These are phyloP conservation scores for Panagrolaimus sp. DNA, from an alignment of 1,140 invertebrate genomes.

Conservation along the genomic window DNA sequence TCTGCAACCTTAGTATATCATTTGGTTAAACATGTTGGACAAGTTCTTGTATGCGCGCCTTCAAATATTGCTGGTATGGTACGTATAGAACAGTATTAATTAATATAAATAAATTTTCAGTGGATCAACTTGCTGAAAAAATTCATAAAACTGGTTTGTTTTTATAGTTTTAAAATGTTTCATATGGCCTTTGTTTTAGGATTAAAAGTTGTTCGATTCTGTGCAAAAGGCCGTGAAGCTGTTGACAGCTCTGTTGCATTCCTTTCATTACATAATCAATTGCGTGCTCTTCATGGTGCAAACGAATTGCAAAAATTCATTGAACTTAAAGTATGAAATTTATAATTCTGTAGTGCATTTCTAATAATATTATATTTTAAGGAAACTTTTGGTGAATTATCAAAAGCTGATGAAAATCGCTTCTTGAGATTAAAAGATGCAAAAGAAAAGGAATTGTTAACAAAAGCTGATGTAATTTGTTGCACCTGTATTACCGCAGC, in stretches of 20 bases:
- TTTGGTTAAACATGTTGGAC: conserved; percentile 84
- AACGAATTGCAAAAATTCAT: conserved; percentile 87
- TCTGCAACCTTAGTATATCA: conserved; percentile 99
- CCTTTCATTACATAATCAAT: conserved; percentile 91
- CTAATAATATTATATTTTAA: conserved; percentile 29
- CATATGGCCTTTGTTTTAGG: too few relatives aligned
- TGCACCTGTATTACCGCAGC: conserved; percentile 98
- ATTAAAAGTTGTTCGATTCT: conserved; percentile 87
- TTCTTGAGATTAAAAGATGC: conserved; percentile 84
- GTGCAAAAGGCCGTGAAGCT: conserved; percentile 93
- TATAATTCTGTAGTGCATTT: not conserved
- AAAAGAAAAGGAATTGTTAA: conserved; percentile 82
- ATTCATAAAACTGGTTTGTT: conserved; percentile 81
- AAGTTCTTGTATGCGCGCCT: conserved; percentile 93
- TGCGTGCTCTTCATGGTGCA: conserved; percentile 76
- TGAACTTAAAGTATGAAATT: conserved; percentile 65
- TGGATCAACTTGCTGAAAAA: conserved; percentile 97
- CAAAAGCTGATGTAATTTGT: conserved; percentile 95
- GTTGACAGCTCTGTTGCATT: conserved; percentile 97
- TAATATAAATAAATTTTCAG: too few relatives aligned
- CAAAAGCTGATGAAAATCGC: conserved; percentile 75
- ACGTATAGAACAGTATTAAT: too few relatives aligned
- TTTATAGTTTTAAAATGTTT: too few relatives aligned
- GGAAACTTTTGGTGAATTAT: conserved; percentile 55
- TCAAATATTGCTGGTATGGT: conserved; percentile 98